phyloP scores from a whole-genome alignment of 2,888 invertebrate genomes.

The Megastigmus dorsalis region DNA sequence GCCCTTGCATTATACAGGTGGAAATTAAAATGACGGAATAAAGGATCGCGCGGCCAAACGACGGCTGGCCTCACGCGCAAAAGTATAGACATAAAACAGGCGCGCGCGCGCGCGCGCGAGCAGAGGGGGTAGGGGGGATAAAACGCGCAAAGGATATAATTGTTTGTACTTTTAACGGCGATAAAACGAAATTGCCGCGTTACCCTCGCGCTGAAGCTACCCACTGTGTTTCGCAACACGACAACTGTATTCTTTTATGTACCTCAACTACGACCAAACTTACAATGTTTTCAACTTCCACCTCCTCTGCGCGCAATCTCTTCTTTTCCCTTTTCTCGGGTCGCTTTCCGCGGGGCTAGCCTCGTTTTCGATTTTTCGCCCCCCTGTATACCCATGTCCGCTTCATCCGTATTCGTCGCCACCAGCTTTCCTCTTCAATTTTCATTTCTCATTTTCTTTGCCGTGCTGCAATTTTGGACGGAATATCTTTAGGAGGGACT shows the following conservation, averaged over 20 bases:
- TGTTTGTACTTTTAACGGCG: slow-evolving; percentile 35
- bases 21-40: no score
- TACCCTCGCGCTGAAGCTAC: neutral
- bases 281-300: slow-evolving; percentile 43
- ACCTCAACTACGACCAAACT: slow-evolving; percentile 30
- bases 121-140: no score
- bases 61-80: neutral
- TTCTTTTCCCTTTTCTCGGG: slow-evolving; percentile 32
- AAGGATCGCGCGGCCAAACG: no score
- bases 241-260: slow-evolving; percentile 46
- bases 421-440: neutral
- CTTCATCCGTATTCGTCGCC: no score
- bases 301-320: slow-evolving; percentile 28
- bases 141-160: slow-evolving; percentile 36
- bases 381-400: neutral
- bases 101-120: no score
- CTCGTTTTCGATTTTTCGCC: slow-evolving; percentile 11
- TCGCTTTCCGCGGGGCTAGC: neutral
- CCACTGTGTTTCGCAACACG: slow-evolving; percentile 21
- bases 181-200: slow-evolving; percentile 35
- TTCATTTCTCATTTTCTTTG: slow-evolving; percentile 4
- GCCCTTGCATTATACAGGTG: no score
- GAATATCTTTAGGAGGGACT: no score
- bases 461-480: neutral
- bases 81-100: neutral